These are phyloP conservation scores for Drosophila atroscutellata DNA, from an alignment of 2,888 invertebrate species.

Conservation along the genomic window DNA sequence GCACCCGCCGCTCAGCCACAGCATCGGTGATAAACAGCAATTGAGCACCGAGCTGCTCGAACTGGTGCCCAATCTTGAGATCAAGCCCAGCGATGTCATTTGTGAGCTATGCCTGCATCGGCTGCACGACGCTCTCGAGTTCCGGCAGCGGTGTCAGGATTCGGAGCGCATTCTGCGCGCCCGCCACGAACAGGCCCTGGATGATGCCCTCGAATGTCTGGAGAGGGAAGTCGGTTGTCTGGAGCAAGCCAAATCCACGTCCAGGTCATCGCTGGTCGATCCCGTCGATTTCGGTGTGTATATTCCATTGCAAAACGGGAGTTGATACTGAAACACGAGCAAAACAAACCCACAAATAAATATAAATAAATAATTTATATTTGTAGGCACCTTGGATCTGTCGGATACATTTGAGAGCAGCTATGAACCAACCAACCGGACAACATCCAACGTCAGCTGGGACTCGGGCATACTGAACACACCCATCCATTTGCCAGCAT, in stretches of 20 bases:
- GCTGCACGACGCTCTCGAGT: conserved; percentile 69
- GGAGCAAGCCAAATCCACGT: conserved; percentile 33
- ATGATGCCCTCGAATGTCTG: conserved; percentile 69
- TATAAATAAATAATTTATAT: no score
- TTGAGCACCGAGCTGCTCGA: conserved; percentile 60
- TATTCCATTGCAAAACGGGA: background rate
- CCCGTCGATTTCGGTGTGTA: conserved; percentile 66
- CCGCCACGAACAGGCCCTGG: conserved; percentile 68
- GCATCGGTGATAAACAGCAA: conserved; percentile 55
- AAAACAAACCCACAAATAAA: background rate
- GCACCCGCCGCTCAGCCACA: conserved; percentile 66
- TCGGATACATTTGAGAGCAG: conserved; percentile 32
- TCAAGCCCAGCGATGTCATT: conserved; percentile 68
- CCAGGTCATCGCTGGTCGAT: conserved; percentile 31
- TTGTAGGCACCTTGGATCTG: conserved; percentile 50
- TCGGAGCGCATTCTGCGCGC: conserved; percentile 71
- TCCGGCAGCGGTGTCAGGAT: conserved; percentile 67
- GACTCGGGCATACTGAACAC: conserved; percentile 56
- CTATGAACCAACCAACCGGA: conserved; percentile 9
- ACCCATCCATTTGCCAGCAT: conserved; percentile 54
- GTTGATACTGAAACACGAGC: background rate
- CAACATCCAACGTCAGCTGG: conserved; percentile 19
- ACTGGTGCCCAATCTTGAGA: conserved; percentile 58
- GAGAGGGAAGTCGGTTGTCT: conserved; percentile 67
- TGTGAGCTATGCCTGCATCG: conserved; percentile 71